These are phyloP conservation scores for Chesias legatella DNA, from an alignment of 2,888 invertebrate species.

Conservation along the genomic window DNA sequence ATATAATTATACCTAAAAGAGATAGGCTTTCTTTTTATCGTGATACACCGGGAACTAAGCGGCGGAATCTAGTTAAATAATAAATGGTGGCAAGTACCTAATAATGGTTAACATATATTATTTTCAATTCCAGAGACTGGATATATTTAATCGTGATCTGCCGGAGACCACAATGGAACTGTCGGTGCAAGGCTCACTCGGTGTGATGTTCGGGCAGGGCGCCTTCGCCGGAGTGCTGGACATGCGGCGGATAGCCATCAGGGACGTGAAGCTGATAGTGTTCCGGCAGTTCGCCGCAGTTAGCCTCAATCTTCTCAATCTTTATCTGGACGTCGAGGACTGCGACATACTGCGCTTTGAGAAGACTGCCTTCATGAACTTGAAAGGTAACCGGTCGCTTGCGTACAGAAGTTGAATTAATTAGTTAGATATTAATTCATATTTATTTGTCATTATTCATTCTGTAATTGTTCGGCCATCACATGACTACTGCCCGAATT, in stretches of 20 bases:
- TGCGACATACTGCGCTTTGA: constrained; percentile 82
- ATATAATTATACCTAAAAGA: too few species aligned
- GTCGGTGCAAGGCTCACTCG: constrained; percentile 77
- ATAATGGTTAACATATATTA: too few species aligned
- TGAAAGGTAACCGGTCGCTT: constrained; percentile 66
- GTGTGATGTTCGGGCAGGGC: constrained; percentile 76
- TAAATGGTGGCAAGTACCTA: too few species aligned
- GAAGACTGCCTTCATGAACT: constrained; percentile 82
- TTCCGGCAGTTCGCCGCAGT: constrained; percentile 82
- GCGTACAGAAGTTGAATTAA: constrained; percentile 8
- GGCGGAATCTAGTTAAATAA: too few species aligned
- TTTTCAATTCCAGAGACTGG: constrained; percentile 57
- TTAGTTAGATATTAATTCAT: too few species aligned
- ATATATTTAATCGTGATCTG: constrained; percentile 72
- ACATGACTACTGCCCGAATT: too few species aligned
- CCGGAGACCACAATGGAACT: constrained; percentile 81
- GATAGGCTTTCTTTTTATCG: too few species aligned
- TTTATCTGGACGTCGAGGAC: constrained; percentile 80
- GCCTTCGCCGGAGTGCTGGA: constrained; percentile 79
- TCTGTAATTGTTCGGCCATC: too few species aligned
- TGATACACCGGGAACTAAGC: too few species aligned
- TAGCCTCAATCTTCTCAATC: constrained; percentile 80
- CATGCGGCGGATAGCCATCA: constrained; percentile 76
- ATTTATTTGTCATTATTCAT: too few species aligned
- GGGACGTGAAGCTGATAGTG: constrained; percentile 72